A percentile compares a stretch with the other conserved stretches of the same genome.
phyloP scores from a whole-genome alignment of 92 coral and sea anemone species.

The Palythoa heliodiscus region DNA sequence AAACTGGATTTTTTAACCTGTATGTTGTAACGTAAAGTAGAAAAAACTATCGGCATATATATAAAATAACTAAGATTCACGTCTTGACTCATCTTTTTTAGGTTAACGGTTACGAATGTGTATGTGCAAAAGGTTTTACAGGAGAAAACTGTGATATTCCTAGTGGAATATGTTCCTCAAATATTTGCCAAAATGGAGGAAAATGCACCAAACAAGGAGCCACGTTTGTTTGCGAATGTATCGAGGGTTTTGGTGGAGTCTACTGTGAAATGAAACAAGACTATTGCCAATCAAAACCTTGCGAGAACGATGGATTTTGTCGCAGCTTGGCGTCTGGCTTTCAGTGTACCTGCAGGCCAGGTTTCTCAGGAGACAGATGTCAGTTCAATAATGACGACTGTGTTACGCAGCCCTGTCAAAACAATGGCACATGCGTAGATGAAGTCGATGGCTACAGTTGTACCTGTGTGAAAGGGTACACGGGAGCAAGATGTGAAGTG shows the following conservation, averaged over 20 bases:
- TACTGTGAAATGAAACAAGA: conserved; percentile 86
- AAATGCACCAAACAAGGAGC: conserved; percentile 73
- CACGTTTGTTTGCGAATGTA: conserved; percentile 74
- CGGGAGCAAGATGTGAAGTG: conserved; percentile 76
- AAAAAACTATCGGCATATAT: too few species aligned
- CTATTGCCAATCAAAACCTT: conserved; percentile 76
- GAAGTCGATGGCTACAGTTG: conserved; percentile 68
- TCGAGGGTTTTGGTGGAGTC: conserved; percentile 73
- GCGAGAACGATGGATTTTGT: conserved; percentile 76
- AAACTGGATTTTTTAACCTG: too few species aligned
- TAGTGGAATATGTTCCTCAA: conserved; percentile 65
- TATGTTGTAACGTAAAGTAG: too few species aligned
- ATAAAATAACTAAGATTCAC: not conserved
- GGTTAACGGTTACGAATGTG: conserved; percentile 90
- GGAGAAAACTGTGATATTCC: conserved; percentile 89
- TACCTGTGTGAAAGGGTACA: conserved; percentile 71
- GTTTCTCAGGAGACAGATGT: conserved; percentile 82
- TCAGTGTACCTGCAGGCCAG: conserved; percentile 79
- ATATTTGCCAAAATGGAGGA: conserved; percentile 82
- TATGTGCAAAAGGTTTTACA: conserved; percentile 83
- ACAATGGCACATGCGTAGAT: conserved; percentile 81
- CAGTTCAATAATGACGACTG: conserved; percentile 82
- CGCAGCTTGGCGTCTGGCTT: conserved; percentile 63
- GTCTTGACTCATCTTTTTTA: conserved; percentile 1
- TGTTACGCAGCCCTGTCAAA: conserved; percentile 73